Percentiles rank a stretch among this genome's conserved stretches.
Conservation (phyloP, 1,140 invertebrate genomes). For the Pantala flavescens region DNA sequence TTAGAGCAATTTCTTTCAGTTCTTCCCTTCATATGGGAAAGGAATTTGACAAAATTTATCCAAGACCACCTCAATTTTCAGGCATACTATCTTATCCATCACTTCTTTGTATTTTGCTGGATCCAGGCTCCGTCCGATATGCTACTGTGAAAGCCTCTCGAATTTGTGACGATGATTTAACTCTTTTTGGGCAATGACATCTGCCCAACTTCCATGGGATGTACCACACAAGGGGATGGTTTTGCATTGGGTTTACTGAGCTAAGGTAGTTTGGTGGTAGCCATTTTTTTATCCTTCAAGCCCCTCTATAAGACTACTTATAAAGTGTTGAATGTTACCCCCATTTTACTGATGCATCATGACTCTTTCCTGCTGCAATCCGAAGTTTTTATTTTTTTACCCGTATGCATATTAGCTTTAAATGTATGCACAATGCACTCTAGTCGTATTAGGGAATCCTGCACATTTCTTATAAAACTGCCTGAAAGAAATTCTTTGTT, state of each 20-base stretch:
- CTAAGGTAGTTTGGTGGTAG: background rate
- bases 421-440: background rate
- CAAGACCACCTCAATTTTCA: no score
- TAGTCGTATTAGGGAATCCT: background rate
- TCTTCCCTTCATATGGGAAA: no score
- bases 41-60: no score
- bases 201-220: background rate
- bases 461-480: background rate
- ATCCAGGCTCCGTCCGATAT: background rate
- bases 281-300: background rate
- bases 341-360: background rate
- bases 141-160: background rate
- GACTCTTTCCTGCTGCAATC: background rate
- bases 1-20: no score
- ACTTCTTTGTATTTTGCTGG: background rate
- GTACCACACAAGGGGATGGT: background rate
- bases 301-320: no score
- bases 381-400: background rate
- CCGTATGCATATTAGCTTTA: conserved; percentile 1
- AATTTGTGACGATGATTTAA: background rate
- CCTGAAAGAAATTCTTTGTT: background rate
- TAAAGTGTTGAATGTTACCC: no score
- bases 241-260: background rate
- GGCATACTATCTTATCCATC: no score
- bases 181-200: background rate